Percentiles rank a stretch among this genome's conserved stretches.
These are phyloP conservation scores for Heteractis magnifica DNA, from an alignment of 92 coral and sea anemone genomes.

Conservation along the genomic window DNA sequence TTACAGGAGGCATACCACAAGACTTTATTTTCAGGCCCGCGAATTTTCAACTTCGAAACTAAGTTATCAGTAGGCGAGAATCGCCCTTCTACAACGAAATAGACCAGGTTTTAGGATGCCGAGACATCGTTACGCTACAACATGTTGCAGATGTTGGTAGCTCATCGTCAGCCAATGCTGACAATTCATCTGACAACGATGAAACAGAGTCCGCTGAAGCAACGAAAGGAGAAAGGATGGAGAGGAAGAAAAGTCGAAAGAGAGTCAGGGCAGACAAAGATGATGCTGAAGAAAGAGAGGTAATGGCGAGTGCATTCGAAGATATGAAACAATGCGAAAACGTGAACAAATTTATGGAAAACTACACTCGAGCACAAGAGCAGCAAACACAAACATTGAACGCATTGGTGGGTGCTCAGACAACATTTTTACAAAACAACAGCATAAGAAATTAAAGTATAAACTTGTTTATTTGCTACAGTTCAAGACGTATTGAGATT, in stretches of 20 bases:
- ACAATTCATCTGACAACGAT: not conserved
- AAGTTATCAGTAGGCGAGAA: too few species aligned
- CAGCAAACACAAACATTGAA: conserved; percentile 43
- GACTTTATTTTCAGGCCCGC: too few species aligned
- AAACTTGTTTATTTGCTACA: conserved; percentile 2
- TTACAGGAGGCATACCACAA: too few species aligned
- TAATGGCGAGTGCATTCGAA: conserved; percentile 16
- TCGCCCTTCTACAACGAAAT: too few species aligned
- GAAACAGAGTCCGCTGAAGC: not conserved
- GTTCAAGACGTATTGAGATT: too few species aligned
- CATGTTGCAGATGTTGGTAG: too few species aligned
- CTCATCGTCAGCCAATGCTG: too few species aligned
- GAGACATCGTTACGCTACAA: too few species aligned
- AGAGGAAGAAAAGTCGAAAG: conserved; percentile 19
- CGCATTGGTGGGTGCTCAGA: not conserved
- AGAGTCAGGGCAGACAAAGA: conserved; percentile 7
- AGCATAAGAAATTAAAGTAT: not conserved
- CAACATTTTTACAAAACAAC: not conserved
- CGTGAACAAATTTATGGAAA: conserved; percentile 40
- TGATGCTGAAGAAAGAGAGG: conserved; percentile 30
- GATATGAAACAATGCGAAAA: conserved; percentile 43
- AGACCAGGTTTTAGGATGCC: too few species aligned
- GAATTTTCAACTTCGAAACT: too few species aligned
- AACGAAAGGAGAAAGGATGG: conserved; percentile 4
- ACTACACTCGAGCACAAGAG: conserved; percentile 32